Evolutionary conservation across 2,113 vertebrate genomes (phyloP).

Genomic region (Notarius quadriscutis): DNA sequence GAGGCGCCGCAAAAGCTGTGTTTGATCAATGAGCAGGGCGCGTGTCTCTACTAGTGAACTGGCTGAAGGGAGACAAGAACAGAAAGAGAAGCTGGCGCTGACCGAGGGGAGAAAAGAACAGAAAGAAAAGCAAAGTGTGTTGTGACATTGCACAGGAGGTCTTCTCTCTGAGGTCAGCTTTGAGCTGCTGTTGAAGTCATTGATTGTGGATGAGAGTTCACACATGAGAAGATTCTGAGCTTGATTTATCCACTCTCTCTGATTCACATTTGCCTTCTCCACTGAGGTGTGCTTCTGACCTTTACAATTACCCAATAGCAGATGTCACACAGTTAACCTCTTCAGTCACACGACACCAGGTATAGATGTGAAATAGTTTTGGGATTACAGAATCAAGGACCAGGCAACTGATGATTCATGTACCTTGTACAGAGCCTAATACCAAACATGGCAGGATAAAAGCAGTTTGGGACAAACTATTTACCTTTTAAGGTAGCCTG

Average conservation of each 20-base stretch:
- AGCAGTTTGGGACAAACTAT: background rate
- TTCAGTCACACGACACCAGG: constrained; percentile 31
- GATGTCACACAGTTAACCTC: constrained; percentile 50
- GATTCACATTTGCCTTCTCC: constrained; percentile 8
- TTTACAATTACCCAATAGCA: constrained; percentile 57
- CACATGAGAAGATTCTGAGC: constrained; percentile 68
- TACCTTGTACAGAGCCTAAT: background rate
- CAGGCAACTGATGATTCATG: constrained; percentile 3
- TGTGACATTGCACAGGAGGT: constrained; percentile 63
- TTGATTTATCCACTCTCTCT: constrained; percentile 60
- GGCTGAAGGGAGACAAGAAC: constrained; percentile 22
- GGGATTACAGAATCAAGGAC: background rate
- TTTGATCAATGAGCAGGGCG: constrained; percentile 68
- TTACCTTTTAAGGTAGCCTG: background rate
- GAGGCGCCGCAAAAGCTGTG: constrained; percentile 62
- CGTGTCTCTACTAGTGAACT: constrained; percentile 68
- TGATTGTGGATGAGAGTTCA: constrained; percentile 63
- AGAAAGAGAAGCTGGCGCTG: constrained; percentile 19
- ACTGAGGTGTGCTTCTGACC: constrained; percentile 53
- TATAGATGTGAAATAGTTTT: constrained; percentile 8
- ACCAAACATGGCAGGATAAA: constrained; percentile 23
- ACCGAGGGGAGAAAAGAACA: constrained; percentile 36
- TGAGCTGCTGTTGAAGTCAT: constrained; percentile 58
- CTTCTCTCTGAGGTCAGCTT: constrained; percentile 58
- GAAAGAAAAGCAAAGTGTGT: constrained; percentile 57